Conservation (phyloP, 1,140 invertebrate genomes). For the Plodia interpunctella region DNA sequence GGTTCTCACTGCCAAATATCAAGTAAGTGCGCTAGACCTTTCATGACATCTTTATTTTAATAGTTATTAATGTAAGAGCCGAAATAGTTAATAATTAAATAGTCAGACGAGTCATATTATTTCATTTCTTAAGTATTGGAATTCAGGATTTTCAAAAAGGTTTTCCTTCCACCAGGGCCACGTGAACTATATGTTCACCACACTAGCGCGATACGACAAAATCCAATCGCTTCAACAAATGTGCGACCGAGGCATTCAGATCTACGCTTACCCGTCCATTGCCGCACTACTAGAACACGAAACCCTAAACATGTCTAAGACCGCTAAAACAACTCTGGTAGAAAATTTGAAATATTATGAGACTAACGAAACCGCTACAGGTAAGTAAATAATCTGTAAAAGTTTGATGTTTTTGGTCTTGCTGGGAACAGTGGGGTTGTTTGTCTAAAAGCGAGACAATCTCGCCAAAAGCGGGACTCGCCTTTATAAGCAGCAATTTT, state of each 20-base stretch:
- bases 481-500: too few relatives aligned
- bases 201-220: constrained; percentile 14
- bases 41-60: too few relatives aligned
- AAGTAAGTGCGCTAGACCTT: constrained; percentile 6
- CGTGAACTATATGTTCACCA: constrained; percentile 31
- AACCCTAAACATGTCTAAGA: not conserved
- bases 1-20: constrained; percentile 16
- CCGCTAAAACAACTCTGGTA: not conserved
- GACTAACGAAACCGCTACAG: not conserved
- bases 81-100: too few relatives aligned
- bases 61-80: too few relatives aligned
- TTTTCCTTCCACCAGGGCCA: constrained; percentile 22
- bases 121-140: too few relatives aligned
- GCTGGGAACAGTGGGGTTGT: too few relatives aligned
- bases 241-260: not conserved
- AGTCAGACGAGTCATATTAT: too few relatives aligned
- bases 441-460: too few relatives aligned
- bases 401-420: not conserved
- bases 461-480: too few relatives aligned
- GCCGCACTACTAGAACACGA: not conserved
- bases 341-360: not conserved
- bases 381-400: not conserved
- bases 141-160: too few relatives aligned
- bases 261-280: constrained; percentile 22
- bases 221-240: constrained; percentile 21